phyloP scores from a whole-genome alignment of 2,888 invertebrate species.

The Scaptomyza parva region DNA sequence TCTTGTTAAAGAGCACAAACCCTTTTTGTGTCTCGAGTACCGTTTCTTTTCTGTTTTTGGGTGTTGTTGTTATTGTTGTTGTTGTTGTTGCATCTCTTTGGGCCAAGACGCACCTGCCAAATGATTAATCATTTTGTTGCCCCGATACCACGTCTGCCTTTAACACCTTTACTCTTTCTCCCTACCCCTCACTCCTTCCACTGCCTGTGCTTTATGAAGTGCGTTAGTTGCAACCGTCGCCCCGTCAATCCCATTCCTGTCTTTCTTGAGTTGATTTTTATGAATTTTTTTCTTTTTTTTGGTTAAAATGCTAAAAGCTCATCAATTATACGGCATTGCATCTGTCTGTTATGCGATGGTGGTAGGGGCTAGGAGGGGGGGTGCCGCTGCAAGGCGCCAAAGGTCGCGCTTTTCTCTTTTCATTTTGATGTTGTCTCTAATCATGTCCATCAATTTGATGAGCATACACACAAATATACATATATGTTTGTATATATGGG shows the following conservation, averaged over 20 bases:
- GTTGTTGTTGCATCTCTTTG: constrained; percentile 19
- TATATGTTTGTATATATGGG: constrained; percentile 10
- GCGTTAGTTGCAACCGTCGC: constrained; percentile 45
- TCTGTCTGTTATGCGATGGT: constrained; percentile 59
- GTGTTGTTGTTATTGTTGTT: constrained; percentile 8
- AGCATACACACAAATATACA: constrained; percentile 13
- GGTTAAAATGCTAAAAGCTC: constrained; percentile 78
- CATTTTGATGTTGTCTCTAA: constrained; percentile 63
- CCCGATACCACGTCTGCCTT: constrained; percentile 47
- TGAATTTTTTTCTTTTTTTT: constrained; percentile 26
- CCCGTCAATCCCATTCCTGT: constrained; percentile 23
- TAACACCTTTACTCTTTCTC: constrained; percentile 60
- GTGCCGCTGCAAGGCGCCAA: constrained; percentile 64
- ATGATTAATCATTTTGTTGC: constrained; percentile 82
- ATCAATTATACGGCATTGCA: constrained; percentile 76
- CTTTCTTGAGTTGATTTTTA: constrained; percentile 39
- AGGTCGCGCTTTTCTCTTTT: constrained; percentile 75
- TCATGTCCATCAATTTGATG: constrained; percentile 81
- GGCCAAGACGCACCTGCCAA: constrained; percentile 79
- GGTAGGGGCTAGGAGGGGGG: constrained; percentile 12
- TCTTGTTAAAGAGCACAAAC: constrained; percentile 74
- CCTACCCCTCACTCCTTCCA: constrained; percentile 2
- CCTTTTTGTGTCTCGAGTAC: constrained; percentile 60
- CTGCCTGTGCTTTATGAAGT: constrained; percentile 18
- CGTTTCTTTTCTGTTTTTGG: constrained; percentile 55